Evolutionary conservation across 2,888 invertebrate genomes (phyloP).

Genomic region (Sussaba pulchella): DNA sequence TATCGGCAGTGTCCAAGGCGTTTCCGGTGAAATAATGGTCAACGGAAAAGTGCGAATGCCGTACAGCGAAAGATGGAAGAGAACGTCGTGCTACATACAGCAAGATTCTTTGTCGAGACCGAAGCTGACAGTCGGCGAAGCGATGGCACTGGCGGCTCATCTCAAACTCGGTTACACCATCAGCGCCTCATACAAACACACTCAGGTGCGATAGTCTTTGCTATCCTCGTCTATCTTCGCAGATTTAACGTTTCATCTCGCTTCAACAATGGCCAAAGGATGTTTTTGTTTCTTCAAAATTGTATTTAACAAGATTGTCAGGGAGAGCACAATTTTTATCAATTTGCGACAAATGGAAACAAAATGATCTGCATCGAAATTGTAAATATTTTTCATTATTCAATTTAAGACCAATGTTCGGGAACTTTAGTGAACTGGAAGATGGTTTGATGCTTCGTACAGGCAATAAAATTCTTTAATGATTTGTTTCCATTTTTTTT

Average conservation of each 20-base stretch:
- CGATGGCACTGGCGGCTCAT: conserved; percentile 93
- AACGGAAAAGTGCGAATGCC: conserved; percentile 87
- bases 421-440: too few relatives aligned
- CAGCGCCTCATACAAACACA: conserved; percentile 88
- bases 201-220: conserved; percentile 86
- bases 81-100: conserved; percentile 94
- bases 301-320: neutral
- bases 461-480: too few relatives aligned
- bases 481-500: too few relatives aligned
- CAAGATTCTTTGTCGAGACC: conserved; percentile 92
- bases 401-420: too few relatives aligned
- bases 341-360: too few relatives aligned
- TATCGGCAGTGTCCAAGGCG: conserved; percentile 90
- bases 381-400: too few relatives aligned
- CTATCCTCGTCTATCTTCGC: neutral
- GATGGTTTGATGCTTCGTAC: too few relatives aligned
- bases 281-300: neutral
- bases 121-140: conserved; percentile 91
- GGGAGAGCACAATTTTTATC: conserved; percentile 1
- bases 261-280: neutral
- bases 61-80: conserved; percentile 89
- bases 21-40: conserved; percentile 89
- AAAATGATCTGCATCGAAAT: too few relatives aligned
- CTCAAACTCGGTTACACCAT: conserved; percentile 91
- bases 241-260: conserved; percentile 17